These are phyloP conservation scores for Fregetta grallaria DNA, from an alignment of 2,113 vertebrate species.

Conservation along the genomic window DNA sequence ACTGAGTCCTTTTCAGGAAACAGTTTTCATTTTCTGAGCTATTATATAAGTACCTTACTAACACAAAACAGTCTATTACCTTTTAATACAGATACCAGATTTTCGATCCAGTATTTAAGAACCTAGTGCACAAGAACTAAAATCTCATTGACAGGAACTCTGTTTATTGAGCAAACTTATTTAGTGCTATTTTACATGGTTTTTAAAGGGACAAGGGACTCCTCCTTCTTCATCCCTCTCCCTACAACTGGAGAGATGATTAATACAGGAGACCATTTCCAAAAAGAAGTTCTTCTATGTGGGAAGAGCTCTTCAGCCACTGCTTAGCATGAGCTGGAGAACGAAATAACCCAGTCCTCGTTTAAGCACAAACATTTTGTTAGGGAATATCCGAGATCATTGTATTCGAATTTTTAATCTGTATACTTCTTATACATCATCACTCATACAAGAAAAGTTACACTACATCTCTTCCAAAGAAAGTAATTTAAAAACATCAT, in stretches of 20 bases:
- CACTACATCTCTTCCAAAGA: neutral
- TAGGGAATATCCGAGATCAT: neutral
- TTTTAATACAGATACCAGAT: neutral
- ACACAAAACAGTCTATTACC: neutral
- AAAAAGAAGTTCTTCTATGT: neutral
- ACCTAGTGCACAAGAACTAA: neutral
- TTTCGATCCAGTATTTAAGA: neutral
- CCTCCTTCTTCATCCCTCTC: neutral
- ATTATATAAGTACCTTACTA: neutral
- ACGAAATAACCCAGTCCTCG: neutral
- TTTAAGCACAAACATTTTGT: neutral
- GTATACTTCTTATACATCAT: accelerated
- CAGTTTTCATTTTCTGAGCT: neutral
- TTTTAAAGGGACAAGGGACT: neutral
- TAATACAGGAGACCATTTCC: neutral
- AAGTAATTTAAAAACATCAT: neutral
- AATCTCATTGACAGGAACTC: neutral
- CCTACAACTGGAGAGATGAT: neutral
- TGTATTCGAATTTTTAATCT: neutral
- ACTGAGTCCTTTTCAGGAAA: neutral
- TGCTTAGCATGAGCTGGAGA: neutral
- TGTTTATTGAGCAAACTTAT: neutral
- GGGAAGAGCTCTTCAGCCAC: neutral
- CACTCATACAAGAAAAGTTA: neutral
- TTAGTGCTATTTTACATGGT: neutral